Evolutionary conservation across 1,140 invertebrate genomes (phyloP), one percentile per base, ranked within the genome.

Genomic region (Sitophilus oryzae): DNA sequence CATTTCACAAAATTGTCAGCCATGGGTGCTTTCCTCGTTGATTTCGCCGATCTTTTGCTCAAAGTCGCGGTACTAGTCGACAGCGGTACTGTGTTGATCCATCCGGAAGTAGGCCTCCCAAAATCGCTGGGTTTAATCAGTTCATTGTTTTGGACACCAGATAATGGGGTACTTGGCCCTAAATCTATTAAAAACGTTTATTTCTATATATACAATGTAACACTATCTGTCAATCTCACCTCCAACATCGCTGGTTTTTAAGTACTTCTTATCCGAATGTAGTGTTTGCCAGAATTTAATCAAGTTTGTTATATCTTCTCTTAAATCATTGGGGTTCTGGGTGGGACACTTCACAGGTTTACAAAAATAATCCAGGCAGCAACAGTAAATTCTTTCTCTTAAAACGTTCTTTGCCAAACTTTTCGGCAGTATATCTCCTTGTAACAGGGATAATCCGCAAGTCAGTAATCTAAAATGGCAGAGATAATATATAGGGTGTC

Each of bases 241-340:
- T 36, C 79, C 78, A 20, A 84, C 82, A 64, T 82, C 81, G 58
- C 81, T 86, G 16, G 82, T 84, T 72, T 89, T 88, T 49, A 99
- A 76, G 71, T 98, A 96, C 71, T 98, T 98, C 73, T 95, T 96
- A 68, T 99, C 96, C 4, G 91, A 89, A 72, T 96, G 90, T 81
- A 99, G 86, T 9, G 86, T 82, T 68, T 96, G 89, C 93, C 95
- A 99, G 71, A 98, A 99, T 58, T 87, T 85, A 18, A 96, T 82
- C n/a, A 99, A 69, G 2, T 85, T 85, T 18, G 83, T 79, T 47
- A 99, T 91, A 66, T 99, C 95, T 63, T 97, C 91, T 25, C 88
- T 73, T 8, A 98, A 71, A 3, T 87, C 83, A 2, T 82, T 79
- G 0, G 80, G 65, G 62, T 82, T 77, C 64, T 95, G 91, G 0